Evolutionary conservation across 2,888 invertebrate genomes (phyloP).

Genomic region (Hymenopus coronatus): DNA sequence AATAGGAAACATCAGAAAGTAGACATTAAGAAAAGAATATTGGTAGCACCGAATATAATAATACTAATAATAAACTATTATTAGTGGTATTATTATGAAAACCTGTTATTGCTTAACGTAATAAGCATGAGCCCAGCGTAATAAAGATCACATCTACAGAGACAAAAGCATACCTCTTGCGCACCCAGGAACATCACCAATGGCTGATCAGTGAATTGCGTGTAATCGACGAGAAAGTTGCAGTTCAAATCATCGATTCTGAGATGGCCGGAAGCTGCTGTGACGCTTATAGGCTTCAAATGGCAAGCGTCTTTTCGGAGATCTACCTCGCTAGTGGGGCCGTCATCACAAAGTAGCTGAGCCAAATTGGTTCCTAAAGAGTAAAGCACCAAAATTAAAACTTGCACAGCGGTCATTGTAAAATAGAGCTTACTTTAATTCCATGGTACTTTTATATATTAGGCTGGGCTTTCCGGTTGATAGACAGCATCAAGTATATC

Average conservation of each 20-base stretch:
- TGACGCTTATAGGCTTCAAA: neutral
- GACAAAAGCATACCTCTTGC: neutral
- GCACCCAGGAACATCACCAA: neutral
- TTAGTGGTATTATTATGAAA: too few relatives aligned
- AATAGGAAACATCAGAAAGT: too few relatives aligned
- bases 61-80: too few relatives aligned
- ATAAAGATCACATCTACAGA: neutral
- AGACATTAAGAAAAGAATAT: too few relatives aligned
- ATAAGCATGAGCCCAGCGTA: too few relatives aligned
- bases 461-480: neutral
- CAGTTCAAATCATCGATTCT: neutral
- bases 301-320: neutral
- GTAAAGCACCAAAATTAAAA: neutral
- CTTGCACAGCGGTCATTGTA: neutral
- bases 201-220: neutral
- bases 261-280: neutral
- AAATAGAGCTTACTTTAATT: neutral
- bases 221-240: neutral
- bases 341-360: neutral
- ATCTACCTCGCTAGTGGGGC: neutral
- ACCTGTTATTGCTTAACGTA: too few relatives aligned
- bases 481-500: neutral
- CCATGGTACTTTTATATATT: neutral
- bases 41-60: too few relatives aligned
- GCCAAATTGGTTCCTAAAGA: neutral